Evolutionary conservation across 2,888 invertebrate species (phyloP), one percentile per base, ranked within the genome.

Genomic region (Aleiodes testaceus): DNA sequence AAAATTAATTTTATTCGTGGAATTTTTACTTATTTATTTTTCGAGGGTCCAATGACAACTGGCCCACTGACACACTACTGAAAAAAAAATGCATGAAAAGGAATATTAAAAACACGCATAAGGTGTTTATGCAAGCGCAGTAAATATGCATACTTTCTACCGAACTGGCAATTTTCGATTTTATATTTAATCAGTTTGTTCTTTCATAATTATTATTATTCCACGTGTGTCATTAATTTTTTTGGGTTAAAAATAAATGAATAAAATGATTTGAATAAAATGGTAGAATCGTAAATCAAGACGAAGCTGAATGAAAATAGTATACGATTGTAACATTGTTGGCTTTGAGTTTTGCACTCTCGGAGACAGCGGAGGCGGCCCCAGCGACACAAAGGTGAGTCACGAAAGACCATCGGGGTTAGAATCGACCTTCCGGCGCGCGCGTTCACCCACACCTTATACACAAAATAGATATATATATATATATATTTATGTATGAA

Each of bases 361-460:
- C 12, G 61, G 66, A 71, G 66, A 64, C 71, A 64, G 67, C 53
- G 71, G 63, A 47, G 71, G 67, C 71, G 71, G 67, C 45, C 26
- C 44, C 52, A 45, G 61, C 52, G 72, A 72, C 52, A 72, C 67
- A 67, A 68, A 72, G 72, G 67, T 72, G 72, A 72, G 72, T 72
- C 72, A 72, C 72, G 64, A 63, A 64, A 72, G 64, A 72, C 72
- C 67, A 72, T 72, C 72, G 59, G 72, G 72, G 72, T 72, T 72
- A 64, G 67, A 72, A 72, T 72, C 67, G 72, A 72, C 72, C 72
- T 72, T 72, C 72, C 55, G 47, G 67, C 67, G 53, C 42, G 63
- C 50, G 53, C 47, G 63, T 45, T 72, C 52, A 47, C 61, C 49
- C 63, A 63, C 45, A 63, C 63, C 63, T 63, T 45, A 63, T 63